A percentile compares a stretch with the other conserved stretches of the same genome.
Conservation (phyloP, 2,888 invertebrate species). For the Colletes collaris region DNA sequence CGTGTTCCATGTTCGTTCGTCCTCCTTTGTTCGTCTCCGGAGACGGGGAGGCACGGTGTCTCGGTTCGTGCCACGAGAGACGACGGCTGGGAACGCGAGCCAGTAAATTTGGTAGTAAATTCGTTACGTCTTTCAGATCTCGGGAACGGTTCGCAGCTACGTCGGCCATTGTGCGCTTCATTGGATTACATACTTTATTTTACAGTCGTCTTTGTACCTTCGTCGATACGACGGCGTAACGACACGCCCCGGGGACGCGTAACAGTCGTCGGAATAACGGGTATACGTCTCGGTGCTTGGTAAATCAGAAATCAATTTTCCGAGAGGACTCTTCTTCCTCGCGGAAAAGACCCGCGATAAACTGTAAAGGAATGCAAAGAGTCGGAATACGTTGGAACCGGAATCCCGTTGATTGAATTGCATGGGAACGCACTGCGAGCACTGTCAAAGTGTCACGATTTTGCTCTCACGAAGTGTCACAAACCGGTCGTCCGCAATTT, state of each 20-base stretch:
- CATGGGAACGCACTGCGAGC: no score
- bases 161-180: slow-evolving; percentile 14
- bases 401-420: not conserved
- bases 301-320: slow-evolving; percentile 29
- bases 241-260: not conserved
- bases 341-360: not conserved
- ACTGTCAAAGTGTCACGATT: no score
- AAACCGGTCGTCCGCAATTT: no score
- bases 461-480: no score
- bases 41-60: not conserved
- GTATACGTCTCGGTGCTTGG: not conserved
- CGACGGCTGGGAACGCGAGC: slow-evolving; percentile 6
- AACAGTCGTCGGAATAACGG: slow-evolving; percentile 16
- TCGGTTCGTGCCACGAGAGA: not conserved
- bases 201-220: slow-evolving; percentile 34
- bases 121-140: slow-evolving; percentile 33
- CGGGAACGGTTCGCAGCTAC: slow-evolving; percentile 10
- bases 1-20: not conserved
- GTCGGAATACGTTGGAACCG: not conserved
- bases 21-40: slow-evolving; percentile 12
- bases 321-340: not conserved
- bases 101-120: slow-evolving; percentile 40
- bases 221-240: slow-evolving; percentile 15
- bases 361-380: not conserved
- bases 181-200: slow-evolving; percentile 39